A percentile compares a stretch with the other conserved stretches of the same genome.
Conservation (phyloP, 92 coral and sea anemone genomes). For the Umimayanthus kanabou region DNA sequence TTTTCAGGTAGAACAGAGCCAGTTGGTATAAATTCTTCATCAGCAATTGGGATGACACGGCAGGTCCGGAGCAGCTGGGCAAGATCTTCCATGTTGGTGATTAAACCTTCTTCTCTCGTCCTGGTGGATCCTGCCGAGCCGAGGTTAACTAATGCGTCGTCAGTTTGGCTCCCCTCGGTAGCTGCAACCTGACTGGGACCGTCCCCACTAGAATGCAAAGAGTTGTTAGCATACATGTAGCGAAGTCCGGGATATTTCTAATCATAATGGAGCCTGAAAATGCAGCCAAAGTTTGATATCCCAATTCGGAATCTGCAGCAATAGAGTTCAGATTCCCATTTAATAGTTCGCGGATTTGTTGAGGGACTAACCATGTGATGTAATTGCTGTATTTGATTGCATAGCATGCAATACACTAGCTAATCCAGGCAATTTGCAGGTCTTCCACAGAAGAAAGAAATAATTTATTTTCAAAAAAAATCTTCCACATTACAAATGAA, state of each 20-base stretch:
- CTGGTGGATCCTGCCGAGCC: slow-evolving; percentile 12
- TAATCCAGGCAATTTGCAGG: background rate
- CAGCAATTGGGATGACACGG: slow-evolving; percentile 57
- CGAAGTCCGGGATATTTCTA: background rate
- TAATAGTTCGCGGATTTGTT: background rate
- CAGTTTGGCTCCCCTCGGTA: background rate
- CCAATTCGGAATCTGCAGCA: too few relatives aligned
- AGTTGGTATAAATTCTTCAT: slow-evolving; percentile 71
- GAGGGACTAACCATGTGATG: background rate
- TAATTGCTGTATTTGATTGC: background rate
- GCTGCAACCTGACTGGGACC: background rate
- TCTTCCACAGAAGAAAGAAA: background rate
- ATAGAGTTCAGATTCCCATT: too few relatives aligned
- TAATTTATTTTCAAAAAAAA: too few relatives aligned
- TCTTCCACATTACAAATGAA: too few relatives aligned
- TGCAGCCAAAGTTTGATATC: background rate
- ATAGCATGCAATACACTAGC: background rate
- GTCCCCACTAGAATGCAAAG: background rate
- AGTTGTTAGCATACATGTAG: background rate
- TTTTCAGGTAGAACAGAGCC: slow-evolving; percentile 59
- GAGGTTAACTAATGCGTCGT: slow-evolving; percentile 1
- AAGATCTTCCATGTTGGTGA: slow-evolving; percentile 52
- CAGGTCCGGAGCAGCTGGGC: slow-evolving; percentile 61
- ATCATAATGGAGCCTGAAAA: background rate
- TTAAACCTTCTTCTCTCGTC: slow-evolving; percentile 39